Evolutionary conservation across 2,113 vertebrate genomes (phyloP), one percentile per base, ranked within the genome.

Genomic region (Grus americana): DNA sequence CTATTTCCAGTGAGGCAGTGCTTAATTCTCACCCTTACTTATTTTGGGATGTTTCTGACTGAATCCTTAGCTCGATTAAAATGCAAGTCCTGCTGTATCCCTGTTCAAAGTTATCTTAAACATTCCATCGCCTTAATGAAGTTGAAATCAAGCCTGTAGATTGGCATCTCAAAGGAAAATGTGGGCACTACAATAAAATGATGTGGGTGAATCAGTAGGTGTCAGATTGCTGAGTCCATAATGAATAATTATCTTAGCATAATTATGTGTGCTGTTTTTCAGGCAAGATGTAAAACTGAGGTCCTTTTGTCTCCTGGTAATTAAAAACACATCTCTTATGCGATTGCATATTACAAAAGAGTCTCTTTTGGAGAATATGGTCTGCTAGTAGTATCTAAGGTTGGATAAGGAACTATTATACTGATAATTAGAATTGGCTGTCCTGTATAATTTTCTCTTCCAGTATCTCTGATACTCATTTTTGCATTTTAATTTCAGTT

Each of bases 81-180:
- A 73, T 70, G 27, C 30, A 91, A 83, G 44, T 83, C 49, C 55
- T 67, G 21, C 49, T 92, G 11, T 52, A 72, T 59, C 20, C 15
- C 16, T 5, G 57, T 65, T 92, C 68, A 86, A 86, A 93, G 11
- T 67, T 88, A 72, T 81, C 68, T 75, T 91, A 84, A 92, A 84
- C 36, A 54, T 85, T 92, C 38, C 49, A 80, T 88, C 1, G 21
- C 79, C 46, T 93, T 88, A 96, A 94, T 93, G 87, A 96, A 91
- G 29, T 44, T 85, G 57, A 92, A 89, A 95, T 96, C 70, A 93
- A 94, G 81, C 40, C 54, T 54, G 34, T 32, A 75, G 70, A 93
- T 93, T 93, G 95, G 52, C 93, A 93, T 83, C 91, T 96, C 94
- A 95, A 95, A 95, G 52, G 76, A 89, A 92, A 93, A 89, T 92